Conservation (phyloP, 2,797 vertebrate species). For the Sarcophilus harrisii region DNA sequence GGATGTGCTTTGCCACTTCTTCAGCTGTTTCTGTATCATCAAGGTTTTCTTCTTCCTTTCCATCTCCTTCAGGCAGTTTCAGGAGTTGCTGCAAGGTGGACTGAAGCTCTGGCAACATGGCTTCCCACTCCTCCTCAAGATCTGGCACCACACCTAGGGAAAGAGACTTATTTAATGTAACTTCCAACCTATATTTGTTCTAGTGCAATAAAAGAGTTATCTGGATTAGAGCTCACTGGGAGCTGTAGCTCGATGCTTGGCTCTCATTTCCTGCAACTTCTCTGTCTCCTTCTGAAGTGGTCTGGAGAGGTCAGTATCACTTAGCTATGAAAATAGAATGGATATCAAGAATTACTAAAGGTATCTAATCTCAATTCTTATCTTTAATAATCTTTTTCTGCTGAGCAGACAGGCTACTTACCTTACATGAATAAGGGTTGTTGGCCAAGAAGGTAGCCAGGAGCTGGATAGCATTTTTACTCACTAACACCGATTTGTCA, state of each 20-base stretch:
- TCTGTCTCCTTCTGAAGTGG: slow-evolving; percentile 92
- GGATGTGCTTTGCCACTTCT: slow-evolving; percentile 86
- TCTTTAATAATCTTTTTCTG: slow-evolving; percentile 36
- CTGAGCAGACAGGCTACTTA: slow-evolving; percentile 68
- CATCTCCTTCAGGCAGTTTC: slow-evolving; percentile 79
- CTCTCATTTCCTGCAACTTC: slow-evolving; percentile 91
- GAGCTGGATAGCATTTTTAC: slow-evolving; percentile 96
- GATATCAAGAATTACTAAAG: not conserved
- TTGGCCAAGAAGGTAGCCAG: slow-evolving; percentile 95
- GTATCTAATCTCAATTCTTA: not conserved
- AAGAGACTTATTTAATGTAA: slow-evolving; percentile 28
- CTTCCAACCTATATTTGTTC: not conserved
- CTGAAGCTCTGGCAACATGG: slow-evolving; percentile 94
- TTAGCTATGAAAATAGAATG: slow-evolving; percentile 86
- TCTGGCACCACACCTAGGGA: slow-evolving; percentile 85
- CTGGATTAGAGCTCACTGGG: slow-evolving; percentile 82
- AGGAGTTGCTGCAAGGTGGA: slow-evolving; percentile 86
- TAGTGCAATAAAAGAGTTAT: not conserved
- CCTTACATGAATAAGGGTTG: slow-evolving; percentile 98
- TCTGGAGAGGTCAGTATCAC: slow-evolving; percentile 90
- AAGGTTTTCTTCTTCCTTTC: slow-evolving; percentile 71
- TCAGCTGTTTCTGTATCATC: slow-evolving; percentile 83
- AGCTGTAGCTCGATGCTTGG: slow-evolving; percentile 70
- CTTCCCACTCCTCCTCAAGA: slow-evolving; percentile 94
- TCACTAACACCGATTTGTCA: slow-evolving; percentile 94